Conservation (phyloP, 2,888 invertebrate genomes). For the Drosophila siamana region DNA sequence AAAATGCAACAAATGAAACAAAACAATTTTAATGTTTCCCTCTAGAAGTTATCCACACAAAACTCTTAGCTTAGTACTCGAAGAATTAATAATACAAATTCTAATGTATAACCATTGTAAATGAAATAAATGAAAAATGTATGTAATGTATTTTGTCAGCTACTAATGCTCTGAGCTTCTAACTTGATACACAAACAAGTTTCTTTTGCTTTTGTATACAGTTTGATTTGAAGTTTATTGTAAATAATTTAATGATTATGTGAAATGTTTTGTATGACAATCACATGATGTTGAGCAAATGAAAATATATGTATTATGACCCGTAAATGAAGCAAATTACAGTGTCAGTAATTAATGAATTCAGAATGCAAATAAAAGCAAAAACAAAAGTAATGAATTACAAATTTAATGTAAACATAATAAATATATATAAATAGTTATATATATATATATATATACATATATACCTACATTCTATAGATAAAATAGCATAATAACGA, state of each 20-base stretch:
- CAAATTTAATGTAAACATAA: constrained; percentile 46
- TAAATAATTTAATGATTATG: constrained; percentile 85
- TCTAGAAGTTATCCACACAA: constrained; percentile 43
- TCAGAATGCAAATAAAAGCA: constrained; percentile 34
- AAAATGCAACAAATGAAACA: constrained; percentile 8
- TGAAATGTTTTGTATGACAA: constrained; percentile 86
- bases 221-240: constrained; percentile 66
- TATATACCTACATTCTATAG: constrained; percentile 48
- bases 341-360: constrained; percentile 53
- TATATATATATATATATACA: constrained; percentile 24
- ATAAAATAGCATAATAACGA: constrained; percentile 49
- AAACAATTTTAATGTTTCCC: constrained; percentile 69
- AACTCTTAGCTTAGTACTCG: constrained; percentile 56
- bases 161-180: constrained; percentile 77
- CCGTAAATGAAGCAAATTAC: constrained; percentile 60
- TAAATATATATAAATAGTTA: constrained; percentile 21
- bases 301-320: constrained; percentile 48
- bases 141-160: constrained; percentile 64
- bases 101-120: constrained; percentile 42
- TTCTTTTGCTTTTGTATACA: constrained; percentile 69
- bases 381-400: constrained; percentile 48
- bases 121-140: constrained; percentile 45
- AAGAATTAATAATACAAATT: constrained; percentile 10
- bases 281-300: constrained; percentile 84
- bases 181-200: constrained; percentile 63